Conservation (phyloP, 23 tunicate genomes). For the Ascidia mentula region DNA sequence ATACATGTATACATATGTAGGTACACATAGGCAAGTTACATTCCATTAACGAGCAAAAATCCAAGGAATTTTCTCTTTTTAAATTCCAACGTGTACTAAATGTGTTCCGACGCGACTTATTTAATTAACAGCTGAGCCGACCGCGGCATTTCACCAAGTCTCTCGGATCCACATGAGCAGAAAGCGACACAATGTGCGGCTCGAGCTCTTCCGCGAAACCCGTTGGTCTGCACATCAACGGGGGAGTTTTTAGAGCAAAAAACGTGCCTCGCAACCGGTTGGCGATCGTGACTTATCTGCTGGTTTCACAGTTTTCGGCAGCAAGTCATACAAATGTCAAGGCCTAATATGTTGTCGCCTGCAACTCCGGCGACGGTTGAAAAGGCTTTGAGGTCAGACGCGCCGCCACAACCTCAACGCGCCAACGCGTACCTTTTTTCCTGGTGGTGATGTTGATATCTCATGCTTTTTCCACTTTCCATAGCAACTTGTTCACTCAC, state of each 20-base stretch:
- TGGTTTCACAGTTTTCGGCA: neutral
- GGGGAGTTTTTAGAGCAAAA: neutral
- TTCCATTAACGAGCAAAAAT: no score
- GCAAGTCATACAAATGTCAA: neutral
- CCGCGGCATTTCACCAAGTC: no score
- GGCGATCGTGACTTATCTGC: neutral
- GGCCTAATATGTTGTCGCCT: neutral
- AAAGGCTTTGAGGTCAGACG: no score
- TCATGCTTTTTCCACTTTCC: neutral
- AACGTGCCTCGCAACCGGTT: neutral
- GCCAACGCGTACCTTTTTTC: neutral
- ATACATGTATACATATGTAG: no score
- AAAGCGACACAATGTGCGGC: no score
- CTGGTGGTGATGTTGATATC: neutral
- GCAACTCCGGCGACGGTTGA: neutral
- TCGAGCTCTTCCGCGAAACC: neutral
- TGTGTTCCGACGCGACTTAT: no score
- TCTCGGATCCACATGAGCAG: no score
- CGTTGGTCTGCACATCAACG: neutral
- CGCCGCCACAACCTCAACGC: neutral
- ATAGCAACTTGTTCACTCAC: neutral
- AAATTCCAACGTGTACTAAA: no score
- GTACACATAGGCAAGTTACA: no score
- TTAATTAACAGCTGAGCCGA: no score
- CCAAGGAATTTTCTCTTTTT: no score